Evolutionary conservation across 2,113 vertebrate species (phyloP).

Genomic region (Gopherus evgoodei): DNA sequence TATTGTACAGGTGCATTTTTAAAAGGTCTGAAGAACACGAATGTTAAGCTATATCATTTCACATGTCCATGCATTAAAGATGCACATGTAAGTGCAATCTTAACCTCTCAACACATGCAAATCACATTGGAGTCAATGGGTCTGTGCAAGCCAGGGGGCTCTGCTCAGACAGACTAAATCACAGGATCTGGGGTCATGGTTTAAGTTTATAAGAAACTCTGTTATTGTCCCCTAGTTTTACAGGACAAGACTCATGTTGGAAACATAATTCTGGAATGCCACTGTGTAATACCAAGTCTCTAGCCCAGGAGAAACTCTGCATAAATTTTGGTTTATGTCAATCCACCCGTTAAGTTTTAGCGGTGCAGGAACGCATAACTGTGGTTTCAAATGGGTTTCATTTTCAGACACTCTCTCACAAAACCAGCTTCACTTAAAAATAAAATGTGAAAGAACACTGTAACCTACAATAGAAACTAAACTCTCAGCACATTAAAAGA

Average conservation of each 20-base stretch:
- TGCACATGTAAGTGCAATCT: background rate
- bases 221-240: fast-evolving
- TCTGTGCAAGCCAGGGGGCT: background rate
- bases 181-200: fast-evolving
- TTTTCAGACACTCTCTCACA: background rate
- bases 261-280: background rate
- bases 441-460: background rate
- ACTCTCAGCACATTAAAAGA: background rate
- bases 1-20: background rate
- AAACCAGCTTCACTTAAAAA: background rate
- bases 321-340: background rate
- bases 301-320: background rate
- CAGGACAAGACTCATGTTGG: no score
- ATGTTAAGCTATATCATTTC: background rate
- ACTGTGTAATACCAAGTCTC: background rate
- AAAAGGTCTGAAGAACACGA: background rate
- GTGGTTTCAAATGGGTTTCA: fast-evolving
- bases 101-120: background rate
- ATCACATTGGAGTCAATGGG: background rate
- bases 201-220: background rate
- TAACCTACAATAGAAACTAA: background rate
- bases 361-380: background rate
- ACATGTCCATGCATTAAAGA: background rate
- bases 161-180: background rate
- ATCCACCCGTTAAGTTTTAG: background rate